Percentiles rank a stretch among this genome's conserved stretches.
Evolutionary conservation across 2,888 invertebrate genomes (phyloP).

Genomic region (Drosophila yooni): DNA sequence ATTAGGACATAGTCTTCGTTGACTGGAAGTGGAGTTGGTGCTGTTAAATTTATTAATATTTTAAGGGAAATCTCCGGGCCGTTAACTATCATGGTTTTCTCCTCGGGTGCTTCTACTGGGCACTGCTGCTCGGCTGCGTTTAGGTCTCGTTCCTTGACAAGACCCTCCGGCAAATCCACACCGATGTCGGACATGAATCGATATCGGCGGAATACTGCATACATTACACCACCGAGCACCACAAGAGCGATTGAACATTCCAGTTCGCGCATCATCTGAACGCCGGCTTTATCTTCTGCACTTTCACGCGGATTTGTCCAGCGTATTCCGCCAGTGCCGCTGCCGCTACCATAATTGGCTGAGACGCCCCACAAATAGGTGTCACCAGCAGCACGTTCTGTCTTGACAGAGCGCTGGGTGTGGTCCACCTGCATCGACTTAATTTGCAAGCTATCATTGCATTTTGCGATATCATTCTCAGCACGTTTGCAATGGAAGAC

Average conservation of each 20-base stretch:
- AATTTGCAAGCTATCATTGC: neutral
- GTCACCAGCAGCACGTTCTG: fast-evolving
- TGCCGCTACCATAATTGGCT: conserved; percentile 24
- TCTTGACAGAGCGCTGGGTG: neutral
- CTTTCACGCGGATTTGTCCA: no score
- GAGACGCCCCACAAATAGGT: conserved; percentile 32
- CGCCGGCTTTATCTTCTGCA: fast-evolving
- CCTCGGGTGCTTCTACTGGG: neutral
- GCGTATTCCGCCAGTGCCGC: conserved; percentile 31
- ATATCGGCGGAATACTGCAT: neutral
- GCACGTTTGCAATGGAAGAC: conserved; percentile 41
- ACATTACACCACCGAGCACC: conserved; percentile 1
- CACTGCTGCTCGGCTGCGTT: neutral
- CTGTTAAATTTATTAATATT: fast-evolving
- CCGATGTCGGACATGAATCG: conserved; percentile 16
- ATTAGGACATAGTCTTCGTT: neutral
- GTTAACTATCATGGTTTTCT: neutral
- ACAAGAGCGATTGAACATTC: conserved; percentile 22
- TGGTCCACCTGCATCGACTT: neutral
- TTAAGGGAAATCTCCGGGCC: neutral
- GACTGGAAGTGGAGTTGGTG: neutral
- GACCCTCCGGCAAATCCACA: conserved; percentile 32
- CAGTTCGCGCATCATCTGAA: neutral
- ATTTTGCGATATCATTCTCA: neutral
- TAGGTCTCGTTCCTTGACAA: neutral